A percentile compares a stretch with the other conserved stretches of the same genome.
These are phyloP conservation scores for Hylia prasina DNA, from an alignment of 2,113 vertebrate species.

Conservation along the genomic window DNA sequence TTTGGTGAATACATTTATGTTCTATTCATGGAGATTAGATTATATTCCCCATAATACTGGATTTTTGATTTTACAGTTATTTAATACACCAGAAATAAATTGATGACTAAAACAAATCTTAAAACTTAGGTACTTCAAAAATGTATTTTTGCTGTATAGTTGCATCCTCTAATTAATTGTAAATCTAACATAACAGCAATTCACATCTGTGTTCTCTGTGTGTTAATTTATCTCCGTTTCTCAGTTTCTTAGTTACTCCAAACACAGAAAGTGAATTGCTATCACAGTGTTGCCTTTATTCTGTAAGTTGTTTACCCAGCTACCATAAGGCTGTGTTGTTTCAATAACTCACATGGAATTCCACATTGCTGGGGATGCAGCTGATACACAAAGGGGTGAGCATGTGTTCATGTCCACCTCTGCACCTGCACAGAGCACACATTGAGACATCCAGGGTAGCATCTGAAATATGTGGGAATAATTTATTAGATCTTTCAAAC, in stretches of 20 bases:
- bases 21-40: neutral
- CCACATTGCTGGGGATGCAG: neutral
- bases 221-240: neutral
- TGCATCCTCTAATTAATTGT: neutral
- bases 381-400: neutral
- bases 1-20: neutral
- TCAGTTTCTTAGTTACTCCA: neutral
- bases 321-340: neutral
- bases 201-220: neutral
- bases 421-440: neutral
- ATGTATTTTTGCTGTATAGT: neutral
- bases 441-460: neutral
- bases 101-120: neutral
- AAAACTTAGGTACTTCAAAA: neutral
- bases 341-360: neutral
- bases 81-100: neutral
- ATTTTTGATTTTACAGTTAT: neutral
- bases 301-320: neutral
- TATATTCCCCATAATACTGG: neutral
- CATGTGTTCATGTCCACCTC: neutral
- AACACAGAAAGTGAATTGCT: neutral
- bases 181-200: neutral
- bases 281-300: neutral
- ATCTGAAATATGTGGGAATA: neutral
- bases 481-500: neutral